Evolutionary conservation across 2,113 vertebrate genomes (phyloP).

Genomic region (Rhabdornis inornatus): DNA sequence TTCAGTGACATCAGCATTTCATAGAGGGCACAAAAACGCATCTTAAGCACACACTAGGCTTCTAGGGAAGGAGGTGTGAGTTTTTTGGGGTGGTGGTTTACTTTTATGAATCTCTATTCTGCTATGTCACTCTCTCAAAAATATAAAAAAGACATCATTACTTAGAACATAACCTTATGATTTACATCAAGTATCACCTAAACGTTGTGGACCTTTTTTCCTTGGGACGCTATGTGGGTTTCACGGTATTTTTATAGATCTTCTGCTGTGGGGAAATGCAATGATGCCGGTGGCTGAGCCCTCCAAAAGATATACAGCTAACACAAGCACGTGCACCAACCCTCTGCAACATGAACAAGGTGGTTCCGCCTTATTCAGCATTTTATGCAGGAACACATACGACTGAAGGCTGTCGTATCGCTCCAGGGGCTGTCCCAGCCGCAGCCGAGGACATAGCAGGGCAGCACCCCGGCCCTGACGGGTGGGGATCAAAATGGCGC

Average conservation of each 20-base stretch:
- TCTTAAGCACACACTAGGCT: rapidly evolving
- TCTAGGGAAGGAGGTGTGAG: rapidly evolving
- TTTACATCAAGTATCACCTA: not conserved
- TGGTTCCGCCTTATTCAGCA: rapidly evolving
- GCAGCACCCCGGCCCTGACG: rapidly evolving
- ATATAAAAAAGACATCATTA: rapidly evolving
- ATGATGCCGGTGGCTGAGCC: rapidly evolving
- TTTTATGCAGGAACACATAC: rapidly evolving
- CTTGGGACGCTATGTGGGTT: rapidly evolving
- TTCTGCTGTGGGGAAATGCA: not conserved
- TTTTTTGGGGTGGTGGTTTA: not conserved
- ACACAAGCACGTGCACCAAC: rapidly evolving
- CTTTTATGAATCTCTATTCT: not conserved
- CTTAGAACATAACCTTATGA: rapidly evolving
- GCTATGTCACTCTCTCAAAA: not conserved
- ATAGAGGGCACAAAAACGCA: not conserved
- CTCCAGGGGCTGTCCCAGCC: rapidly evolving
- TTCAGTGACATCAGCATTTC: rapidly evolving
- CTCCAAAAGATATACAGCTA: rapidly evolving
- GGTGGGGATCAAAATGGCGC: not conserved
- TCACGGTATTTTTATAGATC: rapidly evolving
- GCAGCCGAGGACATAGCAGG: rapidly evolving
- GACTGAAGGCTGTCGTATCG: rapidly evolving
- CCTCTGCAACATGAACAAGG: rapidly evolving
- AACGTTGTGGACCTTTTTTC: rapidly evolving